Conservation (phyloP, 2,113 vertebrate genomes). For the Ia io region DNA sequence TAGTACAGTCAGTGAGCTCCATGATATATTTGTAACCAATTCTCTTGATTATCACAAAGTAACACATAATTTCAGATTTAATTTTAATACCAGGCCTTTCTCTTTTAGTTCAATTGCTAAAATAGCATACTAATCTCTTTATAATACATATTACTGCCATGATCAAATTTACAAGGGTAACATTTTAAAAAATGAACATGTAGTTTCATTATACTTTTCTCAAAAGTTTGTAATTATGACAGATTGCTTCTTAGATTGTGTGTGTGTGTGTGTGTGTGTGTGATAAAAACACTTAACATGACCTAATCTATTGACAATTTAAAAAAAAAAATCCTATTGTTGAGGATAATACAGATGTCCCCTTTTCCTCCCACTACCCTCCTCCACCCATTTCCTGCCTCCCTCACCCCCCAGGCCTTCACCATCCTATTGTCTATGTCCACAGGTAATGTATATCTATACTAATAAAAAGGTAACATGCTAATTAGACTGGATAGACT, state of each 20-base stretch:
- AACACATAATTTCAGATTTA: not conserved
- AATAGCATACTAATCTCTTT: not conserved
- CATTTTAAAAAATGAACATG: not conserved
- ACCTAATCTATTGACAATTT: not conserved
- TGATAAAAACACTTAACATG: not conserved
- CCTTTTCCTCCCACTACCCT: no score
- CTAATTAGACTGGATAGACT: no score
- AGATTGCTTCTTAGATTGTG: not conserved
- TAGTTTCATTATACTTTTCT: not conserved
- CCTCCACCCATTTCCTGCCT: no score
- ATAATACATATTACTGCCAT: not conserved
- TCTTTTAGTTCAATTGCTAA: not conserved
- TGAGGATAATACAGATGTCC: no score
- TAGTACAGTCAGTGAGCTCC: not conserved
- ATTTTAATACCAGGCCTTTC: not conserved
- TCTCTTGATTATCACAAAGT: not conserved
- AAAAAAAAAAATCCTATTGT: no score
- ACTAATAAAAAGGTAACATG: no score
- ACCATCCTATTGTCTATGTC: no score
- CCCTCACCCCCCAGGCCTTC: no score
- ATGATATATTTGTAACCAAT: not conserved
- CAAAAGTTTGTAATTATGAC: not conserved
- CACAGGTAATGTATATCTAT: no score
- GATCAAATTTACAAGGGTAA: not conserved
- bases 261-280: not conserved